Base-by-base conservation (phyloP, 1,140 invertebrate species). In the Cydia splendana region DNA sequence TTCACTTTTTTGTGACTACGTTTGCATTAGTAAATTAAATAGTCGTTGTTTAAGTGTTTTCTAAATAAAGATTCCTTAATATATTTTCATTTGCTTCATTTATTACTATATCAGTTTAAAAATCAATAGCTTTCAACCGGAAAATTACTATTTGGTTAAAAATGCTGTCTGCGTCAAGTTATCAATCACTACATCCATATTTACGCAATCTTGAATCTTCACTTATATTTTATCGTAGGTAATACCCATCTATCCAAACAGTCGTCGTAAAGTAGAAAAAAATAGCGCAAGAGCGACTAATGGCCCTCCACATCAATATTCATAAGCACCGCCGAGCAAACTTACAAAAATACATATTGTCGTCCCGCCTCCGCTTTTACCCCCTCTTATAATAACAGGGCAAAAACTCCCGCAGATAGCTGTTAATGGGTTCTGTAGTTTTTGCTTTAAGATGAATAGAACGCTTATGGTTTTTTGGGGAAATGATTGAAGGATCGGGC, bases 401-500 rank as follows among this genome's bases (percentile, higher is more conserved):
- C 75, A 76, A 76, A 76, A 76, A 75, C 75, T 62, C 15, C n/a
- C 57, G 53, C 57, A 42, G 15, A 76, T 76, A 71, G 65, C 38
- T 57, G 34, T 34, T 42, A 65, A 76, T 76, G 75, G 65, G 42
- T 76, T 76, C 57, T 76, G 75, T 76, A 76, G 75, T 76, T 76
- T 76, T 76, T 76, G 75, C 62, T 24, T 20, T 34, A 65, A 76
- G 75, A 76, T 76, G 75, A 75, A 57, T 24, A 65, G 30, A 30
- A 4, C 75, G 75, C 42, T 62, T 42, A 76, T 20, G 20, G 38
- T 48, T 76, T 65, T 65, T 65, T 48, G 45, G 45, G 45, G 45
- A 48, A 4, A 48, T 13, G 45, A 48, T 48, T 48, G 10, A 48
- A 48, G 12, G 13, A 48, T 12, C 20, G 6, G 57, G 57, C 7